phyloP scores from a whole-genome alignment of 2,888 invertebrate genomes.

The Plagodis pulveraria region DNA sequence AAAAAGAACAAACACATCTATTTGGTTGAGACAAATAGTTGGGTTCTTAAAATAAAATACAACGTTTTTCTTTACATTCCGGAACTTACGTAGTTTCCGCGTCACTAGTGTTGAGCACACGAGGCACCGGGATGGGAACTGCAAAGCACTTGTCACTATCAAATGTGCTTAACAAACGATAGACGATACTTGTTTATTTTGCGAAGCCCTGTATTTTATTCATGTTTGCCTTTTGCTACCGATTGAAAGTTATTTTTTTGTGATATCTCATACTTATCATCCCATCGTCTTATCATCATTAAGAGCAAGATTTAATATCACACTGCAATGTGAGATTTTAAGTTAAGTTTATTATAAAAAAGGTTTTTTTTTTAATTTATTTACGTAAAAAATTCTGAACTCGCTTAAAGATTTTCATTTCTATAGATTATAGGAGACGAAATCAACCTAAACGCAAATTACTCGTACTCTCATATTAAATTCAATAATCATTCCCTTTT shows the following conservation, averaged over 20 bases:
- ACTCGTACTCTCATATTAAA: neutral
- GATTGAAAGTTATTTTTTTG: neutral
- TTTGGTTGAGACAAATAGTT: too few species aligned
- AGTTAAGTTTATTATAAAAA: too few species aligned
- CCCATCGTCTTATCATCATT: too few species aligned
- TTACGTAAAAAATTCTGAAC: too few species aligned
- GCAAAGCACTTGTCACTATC: constrained; percentile 26
- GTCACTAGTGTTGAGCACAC: constrained; percentile 26
- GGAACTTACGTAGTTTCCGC: constrained; percentile 14
- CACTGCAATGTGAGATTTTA: too few species aligned
- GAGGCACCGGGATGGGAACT: constrained; percentile 15
- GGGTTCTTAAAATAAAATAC: neutral
- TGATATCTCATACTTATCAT: too few species aligned
- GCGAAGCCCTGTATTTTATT: constrained; percentile 5
- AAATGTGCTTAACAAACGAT: constrained; percentile 17
- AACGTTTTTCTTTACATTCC: constrained; percentile 1
- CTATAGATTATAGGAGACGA: too few species aligned
- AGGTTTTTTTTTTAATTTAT: too few species aligned
- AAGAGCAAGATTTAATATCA: too few species aligned
- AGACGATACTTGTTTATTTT: constrained; percentile 17
- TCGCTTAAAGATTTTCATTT: too few species aligned
- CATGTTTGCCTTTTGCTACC: neutral
- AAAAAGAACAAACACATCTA: too few species aligned
- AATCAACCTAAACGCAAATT: too few species aligned
- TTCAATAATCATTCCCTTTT: neutral